Evolutionary conservation across 2,113 vertebrate genomes (phyloP).

Genomic region (Urocolius indicus): DNA sequence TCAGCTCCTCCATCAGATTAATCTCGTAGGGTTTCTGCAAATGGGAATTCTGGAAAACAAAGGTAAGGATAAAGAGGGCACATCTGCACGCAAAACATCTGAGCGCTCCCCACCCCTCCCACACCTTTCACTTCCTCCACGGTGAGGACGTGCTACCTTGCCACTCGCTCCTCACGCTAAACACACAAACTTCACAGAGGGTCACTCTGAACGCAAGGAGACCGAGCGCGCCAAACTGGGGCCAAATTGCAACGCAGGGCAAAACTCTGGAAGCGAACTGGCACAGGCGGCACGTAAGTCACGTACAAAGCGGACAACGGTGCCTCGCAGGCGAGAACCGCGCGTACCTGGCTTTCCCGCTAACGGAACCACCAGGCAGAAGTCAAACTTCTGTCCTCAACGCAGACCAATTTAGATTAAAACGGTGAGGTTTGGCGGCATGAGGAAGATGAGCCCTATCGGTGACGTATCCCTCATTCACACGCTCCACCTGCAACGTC

Average conservation of each 20-base stretch:
- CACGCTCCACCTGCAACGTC: fast-evolving
- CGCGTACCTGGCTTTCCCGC: neutral
- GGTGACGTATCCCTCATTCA: neutral
- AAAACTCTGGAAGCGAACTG: neutral
- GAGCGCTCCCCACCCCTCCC: neutral
- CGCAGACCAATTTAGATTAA: neutral
- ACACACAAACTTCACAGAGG: neutral
- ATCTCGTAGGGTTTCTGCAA: slow-evolving; percentile 99
- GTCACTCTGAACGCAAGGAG: neutral
- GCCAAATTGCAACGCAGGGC: no score
- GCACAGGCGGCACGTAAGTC: fast-evolving
- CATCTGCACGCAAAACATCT: fast-evolving
- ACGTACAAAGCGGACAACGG: neutral
- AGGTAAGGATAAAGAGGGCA: neutral
- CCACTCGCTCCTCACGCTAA: neutral
- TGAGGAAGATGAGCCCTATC: neutral
- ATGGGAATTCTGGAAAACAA: slow-evolving; percentile 86
- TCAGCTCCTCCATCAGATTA: slow-evolving; percentile 99
- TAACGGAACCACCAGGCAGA: no score
- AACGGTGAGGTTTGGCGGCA: neutral
- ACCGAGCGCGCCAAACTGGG: neutral
- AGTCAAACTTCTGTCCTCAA: neutral
- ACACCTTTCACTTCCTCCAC: neutral
- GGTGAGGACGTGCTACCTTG: neutral
- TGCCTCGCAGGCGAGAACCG: neutral